phyloP scores from a whole-genome alignment of 2,797 vertebrate genomes.

The Heliangelus exortis region DNA sequence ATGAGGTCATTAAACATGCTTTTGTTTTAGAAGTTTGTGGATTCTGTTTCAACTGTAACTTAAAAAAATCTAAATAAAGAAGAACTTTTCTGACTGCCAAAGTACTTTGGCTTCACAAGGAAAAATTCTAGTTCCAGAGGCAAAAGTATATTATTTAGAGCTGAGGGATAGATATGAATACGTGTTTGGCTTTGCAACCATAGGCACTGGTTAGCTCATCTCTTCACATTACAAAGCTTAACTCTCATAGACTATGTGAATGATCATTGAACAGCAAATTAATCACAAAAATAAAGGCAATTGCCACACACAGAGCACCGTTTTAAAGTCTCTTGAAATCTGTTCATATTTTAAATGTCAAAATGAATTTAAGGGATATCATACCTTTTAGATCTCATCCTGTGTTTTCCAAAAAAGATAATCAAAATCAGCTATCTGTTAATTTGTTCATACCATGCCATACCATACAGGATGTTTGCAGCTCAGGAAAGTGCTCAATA shows the following conservation, averaged over 20 bases:
- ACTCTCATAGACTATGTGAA: not conserved
- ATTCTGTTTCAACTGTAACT: not conserved
- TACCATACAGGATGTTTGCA: not conserved
- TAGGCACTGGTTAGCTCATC: not conserved
- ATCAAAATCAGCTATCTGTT: not conserved
- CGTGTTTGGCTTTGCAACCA: not conserved
- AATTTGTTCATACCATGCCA: not conserved
- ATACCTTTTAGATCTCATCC: not conserved
- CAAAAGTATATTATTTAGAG: conserved; percentile 12
- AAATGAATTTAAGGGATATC: not conserved
- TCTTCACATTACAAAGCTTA: not conserved
- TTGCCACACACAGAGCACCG: not conserved
- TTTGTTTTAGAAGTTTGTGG: not conserved
- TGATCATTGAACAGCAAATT: not conserved
- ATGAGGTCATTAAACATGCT: not conserved
- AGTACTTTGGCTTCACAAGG: conserved; percentile 13
- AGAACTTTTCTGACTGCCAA: conserved; percentile 31
- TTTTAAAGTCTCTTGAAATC: not conserved
- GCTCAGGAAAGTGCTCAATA: not conserved
- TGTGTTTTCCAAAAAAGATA: not conserved
- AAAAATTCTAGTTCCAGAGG: conserved; percentile 12
- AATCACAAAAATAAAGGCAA: not conserved
- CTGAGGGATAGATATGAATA: not conserved
- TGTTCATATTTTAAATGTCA: not conserved
- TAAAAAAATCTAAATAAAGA: conserved; percentile 6